Base-by-base conservation (phyloP, 2,888 invertebrate genomes). In the Phengaris alcon region DNA sequence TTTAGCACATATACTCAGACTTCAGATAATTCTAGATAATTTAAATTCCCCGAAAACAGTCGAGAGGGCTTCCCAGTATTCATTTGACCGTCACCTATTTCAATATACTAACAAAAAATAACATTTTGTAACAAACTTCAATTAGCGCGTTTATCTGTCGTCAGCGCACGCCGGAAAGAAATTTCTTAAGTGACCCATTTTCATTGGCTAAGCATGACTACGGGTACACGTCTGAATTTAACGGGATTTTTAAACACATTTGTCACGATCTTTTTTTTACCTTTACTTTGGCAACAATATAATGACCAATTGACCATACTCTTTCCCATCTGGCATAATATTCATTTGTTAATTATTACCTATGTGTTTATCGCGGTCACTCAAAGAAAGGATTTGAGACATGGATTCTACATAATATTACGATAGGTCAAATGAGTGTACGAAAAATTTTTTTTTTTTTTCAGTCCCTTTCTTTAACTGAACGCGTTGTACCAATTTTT, bases 1-100 rank as follows among this genome's bases (percentile, higher is more conserved):
- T 64, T 64, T 64, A 35, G 35, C 64, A 6, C 35, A 64, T 10
- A 64, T 6, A 6, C 35, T 10, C 22, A 22, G 22, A 59, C 59
- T 59, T 22, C 12, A 64, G 35, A 64, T 64, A 12, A 64, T 35
- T 44, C 64, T 64, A 64, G 35, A 6, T 44, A 64, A 44, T 64
- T 22, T 13, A 13, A 35, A 64, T 35, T 64, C 35, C 64, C 35
- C 12, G 35, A 64, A 35, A 22, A 64, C 64, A 6, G 35, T 35
- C 35, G 12, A 4, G 35, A 12, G 13, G 22, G 35, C 35, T 35
- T 10, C 52, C 4, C 4, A 64, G 12, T 59, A 10, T 59, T 35
- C 64, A 22, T 22, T 1, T 75, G 75, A 73, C 75, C 75, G 64
- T 75, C 52, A 44, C 72, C 64, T 75, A 75, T 75, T 75, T 75